These are phyloP conservation scores for Craseonycteris thonglongyai DNA, from an alignment of 2,113 vertebrate species.

Conservation along the genomic window DNA sequence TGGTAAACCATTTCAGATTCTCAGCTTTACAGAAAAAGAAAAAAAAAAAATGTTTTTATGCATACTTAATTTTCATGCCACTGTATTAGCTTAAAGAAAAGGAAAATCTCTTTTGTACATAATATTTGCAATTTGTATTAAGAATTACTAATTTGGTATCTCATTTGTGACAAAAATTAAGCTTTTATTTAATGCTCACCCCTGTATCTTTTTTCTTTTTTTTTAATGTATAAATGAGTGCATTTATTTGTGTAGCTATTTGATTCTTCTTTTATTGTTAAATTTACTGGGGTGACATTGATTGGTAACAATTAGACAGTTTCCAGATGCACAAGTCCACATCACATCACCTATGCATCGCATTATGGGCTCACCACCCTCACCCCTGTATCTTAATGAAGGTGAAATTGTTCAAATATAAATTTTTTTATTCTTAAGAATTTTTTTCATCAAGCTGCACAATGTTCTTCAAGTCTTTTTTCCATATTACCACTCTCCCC, in stretches of 20 bases:
- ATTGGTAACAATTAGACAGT: no score
- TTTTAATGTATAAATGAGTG: no score
- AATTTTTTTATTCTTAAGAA: not conserved
- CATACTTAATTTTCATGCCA: conserved; percentile 13
- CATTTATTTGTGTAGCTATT: no score
- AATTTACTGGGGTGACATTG: no score
- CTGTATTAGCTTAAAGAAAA: conserved; percentile 27
- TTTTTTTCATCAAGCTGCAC: not conserved
- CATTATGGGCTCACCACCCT: no score
- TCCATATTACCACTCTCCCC: not conserved
- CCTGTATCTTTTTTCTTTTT: not conserved
- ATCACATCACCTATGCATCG: no score
- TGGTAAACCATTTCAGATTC: conserved; percentile 28
- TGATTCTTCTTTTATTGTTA: no score
- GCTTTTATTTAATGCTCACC: not conserved
- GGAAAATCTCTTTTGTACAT: not conserved
- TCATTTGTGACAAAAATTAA: conserved; percentile 20
- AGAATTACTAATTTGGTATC: conserved; percentile 3
- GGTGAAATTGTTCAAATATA: conserved; percentile 5
- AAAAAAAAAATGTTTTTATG: conserved; percentile 7
- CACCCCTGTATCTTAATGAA: not conserved
- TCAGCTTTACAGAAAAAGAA: not conserved
- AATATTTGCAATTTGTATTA: conserved; percentile 13
- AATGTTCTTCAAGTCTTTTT: not conserved
- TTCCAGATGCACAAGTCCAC: no score